These are phyloP conservation scores for Aulostomus chinensis DNA, from an alignment of 2,797 vertebrate genomes.

Conservation along the genomic window DNA sequence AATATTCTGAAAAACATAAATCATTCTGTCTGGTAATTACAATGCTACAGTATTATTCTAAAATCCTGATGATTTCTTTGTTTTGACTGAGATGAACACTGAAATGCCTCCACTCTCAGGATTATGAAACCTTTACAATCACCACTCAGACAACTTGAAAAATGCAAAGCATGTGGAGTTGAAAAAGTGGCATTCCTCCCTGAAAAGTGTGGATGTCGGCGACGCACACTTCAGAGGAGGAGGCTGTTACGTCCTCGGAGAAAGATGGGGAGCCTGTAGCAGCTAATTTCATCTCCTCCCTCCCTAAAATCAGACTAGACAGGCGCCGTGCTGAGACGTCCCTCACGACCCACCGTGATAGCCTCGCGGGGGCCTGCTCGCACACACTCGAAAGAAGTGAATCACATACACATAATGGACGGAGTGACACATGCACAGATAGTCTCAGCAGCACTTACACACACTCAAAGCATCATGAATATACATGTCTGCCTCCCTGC, in stretches of 20 bases:
- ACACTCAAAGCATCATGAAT: constrained; percentile 39
- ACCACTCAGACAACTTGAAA: constrained; percentile 1
- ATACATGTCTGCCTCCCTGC: constrained; percentile 43
- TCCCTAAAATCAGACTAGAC: constrained; percentile 52
- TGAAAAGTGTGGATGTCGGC: too few relatives aligned
- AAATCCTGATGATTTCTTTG: not conserved
- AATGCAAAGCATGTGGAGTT: too few relatives aligned
- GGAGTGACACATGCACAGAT: constrained; percentile 20
- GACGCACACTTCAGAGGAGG: not conserved
- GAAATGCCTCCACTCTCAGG: not conserved
- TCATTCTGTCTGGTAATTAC: not conserved
- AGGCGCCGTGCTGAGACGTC: constrained; percentile 49
- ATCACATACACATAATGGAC: constrained; percentile 21
- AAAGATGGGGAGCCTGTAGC: constrained; percentile 18
- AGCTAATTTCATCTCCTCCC: constrained; percentile 66
- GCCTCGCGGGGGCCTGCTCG: constrained; percentile 30
- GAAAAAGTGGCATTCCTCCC: too few relatives aligned
- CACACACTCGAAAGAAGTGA: constrained; percentile 4
- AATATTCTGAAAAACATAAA: not conserved
- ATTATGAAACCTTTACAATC: not conserved
- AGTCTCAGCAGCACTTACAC: constrained; percentile 17
- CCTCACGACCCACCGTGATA: constrained; percentile 44
- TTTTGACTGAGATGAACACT: not conserved
- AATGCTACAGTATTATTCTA: too few relatives aligned
- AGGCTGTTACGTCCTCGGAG: constrained; percentile 9